These are phyloP conservation scores for Clarias gariepinus DNA, from an alignment of 2,113 vertebrate species.

Conservation along the genomic window DNA sequence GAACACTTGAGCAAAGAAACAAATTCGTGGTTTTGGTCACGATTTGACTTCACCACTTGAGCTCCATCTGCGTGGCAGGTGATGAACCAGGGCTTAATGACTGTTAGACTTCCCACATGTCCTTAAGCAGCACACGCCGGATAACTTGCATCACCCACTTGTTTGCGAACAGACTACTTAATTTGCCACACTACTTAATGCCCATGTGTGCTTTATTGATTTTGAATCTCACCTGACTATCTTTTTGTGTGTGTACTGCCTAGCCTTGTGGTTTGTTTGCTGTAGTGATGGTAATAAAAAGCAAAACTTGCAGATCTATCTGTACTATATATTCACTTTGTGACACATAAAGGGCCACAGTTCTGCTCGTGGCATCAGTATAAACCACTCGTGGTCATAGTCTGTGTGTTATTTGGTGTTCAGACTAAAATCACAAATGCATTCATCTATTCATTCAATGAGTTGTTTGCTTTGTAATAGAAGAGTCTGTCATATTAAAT, in stretches of 20 bases:
- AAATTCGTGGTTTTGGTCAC: neutral
- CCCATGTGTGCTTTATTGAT: neutral
- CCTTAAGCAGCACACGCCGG: neutral
- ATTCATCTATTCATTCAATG: neutral
- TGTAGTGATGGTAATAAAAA: neutral
- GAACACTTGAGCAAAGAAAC: neutral
- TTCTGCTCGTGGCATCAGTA: neutral
- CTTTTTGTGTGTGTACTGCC: neutral
- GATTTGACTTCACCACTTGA: neutral
- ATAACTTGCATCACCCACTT: neutral
- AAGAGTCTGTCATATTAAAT: neutral
- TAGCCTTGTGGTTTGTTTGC: neutral
- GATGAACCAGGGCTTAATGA: neutral
- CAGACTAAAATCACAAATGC: neutral
- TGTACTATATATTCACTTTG: neutral
- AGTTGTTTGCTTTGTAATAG: neutral
- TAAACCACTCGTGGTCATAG: neutral
- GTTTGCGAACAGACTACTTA: neutral
- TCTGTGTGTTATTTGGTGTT: neutral
- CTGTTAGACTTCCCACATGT: conserved; percentile 22
- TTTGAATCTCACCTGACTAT: neutral
- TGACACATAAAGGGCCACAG: neutral
- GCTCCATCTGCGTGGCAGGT: neutral
- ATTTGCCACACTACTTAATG: neutral
- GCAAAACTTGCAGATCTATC: neutral